A percentile compares a stretch with the other conserved stretches of the same genome.
These are phyloP conservation scores for Hestina assimilis DNA, from an alignment of 1,140 invertebrate genomes.

Conservation along the genomic window DNA sequence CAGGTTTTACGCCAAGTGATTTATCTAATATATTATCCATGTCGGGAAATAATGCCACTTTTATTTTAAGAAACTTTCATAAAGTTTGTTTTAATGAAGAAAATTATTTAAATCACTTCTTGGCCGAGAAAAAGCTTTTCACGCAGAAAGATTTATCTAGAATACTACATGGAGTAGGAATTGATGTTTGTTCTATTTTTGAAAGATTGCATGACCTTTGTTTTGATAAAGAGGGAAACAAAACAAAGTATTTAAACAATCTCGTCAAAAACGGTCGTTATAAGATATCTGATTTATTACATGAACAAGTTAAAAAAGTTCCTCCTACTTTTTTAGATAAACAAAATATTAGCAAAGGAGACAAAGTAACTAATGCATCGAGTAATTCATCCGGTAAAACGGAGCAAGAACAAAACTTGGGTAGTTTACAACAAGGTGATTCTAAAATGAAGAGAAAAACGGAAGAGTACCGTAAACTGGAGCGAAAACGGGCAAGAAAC, in stretches of 20 bases:
- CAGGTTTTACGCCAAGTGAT: constrained; percentile 11
- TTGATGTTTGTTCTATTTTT: constrained; percentile 16
- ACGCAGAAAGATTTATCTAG: constrained; percentile 21
- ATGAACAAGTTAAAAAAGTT: constrained; percentile 13
- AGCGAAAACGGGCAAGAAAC: background rate
- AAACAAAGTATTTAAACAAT: constrained; percentile 20
- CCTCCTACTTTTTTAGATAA: constrained; percentile 12
- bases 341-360: constrained; percentile 11
- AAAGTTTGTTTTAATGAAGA: constrained; percentile 15
- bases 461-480: constrained; percentile 1
- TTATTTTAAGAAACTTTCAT: constrained; percentile 19
- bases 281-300: constrained; percentile 10
- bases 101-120: constrained; percentile 13
- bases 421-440: constrained; percentile 13
- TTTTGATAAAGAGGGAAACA: constrained; percentile 18
- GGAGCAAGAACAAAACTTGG: constrained; percentile 2
- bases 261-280: constrained; percentile 8
- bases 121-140: constrained; percentile 16
- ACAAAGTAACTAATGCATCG: constrained; percentile 6
- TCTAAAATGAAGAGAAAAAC: constrained; percentile 7
- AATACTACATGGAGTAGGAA: constrained; percentile 18
- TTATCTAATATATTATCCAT: constrained; percentile 18
- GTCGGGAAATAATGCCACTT: constrained; percentile 20
- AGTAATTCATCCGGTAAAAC: constrained; percentile 10
- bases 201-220: constrained; percentile 18